Evolutionary conservation across 2,113 vertebrate genomes (phyloP).

Genomic region (Hydropotes inermis): DNA sequence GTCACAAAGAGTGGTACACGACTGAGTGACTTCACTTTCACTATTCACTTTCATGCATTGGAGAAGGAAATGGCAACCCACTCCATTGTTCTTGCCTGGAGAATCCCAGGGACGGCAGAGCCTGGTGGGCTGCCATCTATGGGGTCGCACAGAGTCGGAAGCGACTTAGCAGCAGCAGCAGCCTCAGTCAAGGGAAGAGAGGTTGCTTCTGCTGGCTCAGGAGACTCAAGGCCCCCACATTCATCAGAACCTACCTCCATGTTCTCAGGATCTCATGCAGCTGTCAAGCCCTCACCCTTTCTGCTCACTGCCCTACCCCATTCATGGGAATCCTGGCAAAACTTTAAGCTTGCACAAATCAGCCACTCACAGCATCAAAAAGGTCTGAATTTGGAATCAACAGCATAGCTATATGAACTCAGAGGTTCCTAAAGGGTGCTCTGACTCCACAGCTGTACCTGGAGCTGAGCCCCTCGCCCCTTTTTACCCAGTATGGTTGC

Average conservation of each 20-base stretch:
- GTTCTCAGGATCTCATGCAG: neutral
- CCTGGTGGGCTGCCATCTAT: neutral
- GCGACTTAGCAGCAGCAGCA: neutral
- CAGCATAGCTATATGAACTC: neutral
- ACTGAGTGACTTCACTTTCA: neutral
- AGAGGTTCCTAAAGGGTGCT: neutral
- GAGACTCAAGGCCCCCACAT: neutral
- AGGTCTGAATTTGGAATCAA: neutral
- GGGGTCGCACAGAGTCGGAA: neutral
- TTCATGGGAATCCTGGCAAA: neutral
- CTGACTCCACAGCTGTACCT: neutral
- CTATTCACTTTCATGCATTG: neutral
- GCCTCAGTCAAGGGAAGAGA: neutral
- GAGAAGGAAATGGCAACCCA: neutral
- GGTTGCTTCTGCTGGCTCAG: neutral
- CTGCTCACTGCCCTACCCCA: neutral
- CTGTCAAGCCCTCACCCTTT: neutral
- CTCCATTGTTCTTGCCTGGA: neutral
- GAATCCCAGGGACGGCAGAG: neutral
- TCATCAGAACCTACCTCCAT: neutral
- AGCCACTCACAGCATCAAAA: neutral
- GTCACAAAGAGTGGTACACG: accelerated
- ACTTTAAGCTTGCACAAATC: neutral
- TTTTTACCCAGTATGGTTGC: neutral
- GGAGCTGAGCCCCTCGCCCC: neutral